Percentiles rank a stretch among this genome's conserved stretches.
phyloP scores from a whole-genome alignment of 2,797 vertebrate species.

The Coreius guichenoti region DNA sequence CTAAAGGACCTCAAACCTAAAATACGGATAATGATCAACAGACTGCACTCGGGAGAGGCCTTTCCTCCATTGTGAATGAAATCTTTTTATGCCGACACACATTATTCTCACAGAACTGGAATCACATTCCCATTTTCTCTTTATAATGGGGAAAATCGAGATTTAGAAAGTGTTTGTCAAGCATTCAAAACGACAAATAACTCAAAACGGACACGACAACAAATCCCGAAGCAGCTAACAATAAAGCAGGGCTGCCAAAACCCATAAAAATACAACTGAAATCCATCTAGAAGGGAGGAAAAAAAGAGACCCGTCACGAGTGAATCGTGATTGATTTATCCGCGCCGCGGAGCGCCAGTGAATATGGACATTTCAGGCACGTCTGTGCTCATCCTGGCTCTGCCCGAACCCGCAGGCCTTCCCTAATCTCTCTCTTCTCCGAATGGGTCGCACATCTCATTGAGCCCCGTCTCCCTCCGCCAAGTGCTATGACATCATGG shows the following conservation, averaged over 20 bases:
- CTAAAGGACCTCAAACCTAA: constrained; percentile 42
- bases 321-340: constrained; percentile 55
- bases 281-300: constrained; percentile 29
- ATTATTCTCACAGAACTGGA: background rate
- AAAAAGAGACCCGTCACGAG: constrained; percentile 26
- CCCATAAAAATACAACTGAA: constrained; percentile 50
- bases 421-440: constrained; percentile 39
- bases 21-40: constrained; percentile 50
- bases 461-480: background rate
- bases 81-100: constrained; percentile 12
- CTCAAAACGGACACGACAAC: constrained; percentile 1
- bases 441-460: constrained; percentile 14
- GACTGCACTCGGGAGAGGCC: constrained; percentile 26
- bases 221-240: constrained; percentile 38
- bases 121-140: constrained; percentile 10
- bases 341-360: constrained; percentile 32
- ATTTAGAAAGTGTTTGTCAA: constrained; percentile 12
- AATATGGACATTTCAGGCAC: constrained; percentile 3
- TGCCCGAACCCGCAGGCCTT: background rate
- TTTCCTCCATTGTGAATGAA: constrained; percentile 11
- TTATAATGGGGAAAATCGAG: background rate
- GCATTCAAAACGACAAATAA: constrained; percentile 19
- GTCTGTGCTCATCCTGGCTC: constrained; percentile 48
- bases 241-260: constrained; percentile 53
- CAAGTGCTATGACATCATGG: constrained; percentile 57